phyloP scores from a whole-genome alignment of 2,888 invertebrate genomes.

The Amiota minor region DNA sequence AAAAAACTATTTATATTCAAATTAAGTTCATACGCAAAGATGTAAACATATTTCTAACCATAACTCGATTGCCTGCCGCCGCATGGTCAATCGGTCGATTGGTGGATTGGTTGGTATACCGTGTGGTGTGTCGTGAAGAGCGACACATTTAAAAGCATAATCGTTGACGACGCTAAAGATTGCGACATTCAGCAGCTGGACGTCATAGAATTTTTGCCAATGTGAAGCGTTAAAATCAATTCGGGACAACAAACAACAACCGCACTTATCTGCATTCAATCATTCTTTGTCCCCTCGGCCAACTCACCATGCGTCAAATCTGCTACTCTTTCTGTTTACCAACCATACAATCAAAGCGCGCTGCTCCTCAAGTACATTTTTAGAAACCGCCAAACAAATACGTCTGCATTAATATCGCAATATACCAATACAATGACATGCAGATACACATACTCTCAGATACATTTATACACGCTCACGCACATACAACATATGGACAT shows the following conservation, averaged over 20 bases:
- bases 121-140: too few species aligned
- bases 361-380: slow-evolving; percentile 16
- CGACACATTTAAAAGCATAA: background rate
- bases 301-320: background rate
- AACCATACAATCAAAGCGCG: too few species aligned
- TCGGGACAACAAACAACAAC: background rate
- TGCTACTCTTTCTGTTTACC: too few species aligned
- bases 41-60: too few species aligned
- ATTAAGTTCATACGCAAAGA: too few species aligned
- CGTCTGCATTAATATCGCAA: slow-evolving; percentile 24
- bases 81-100: too few species aligned
- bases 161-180: background rate
- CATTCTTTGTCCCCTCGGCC: background rate
- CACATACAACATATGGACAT: background rate
- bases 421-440: background rate
- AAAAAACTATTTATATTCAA: slow-evolving; percentile 7
- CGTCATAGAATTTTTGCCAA: slow-evolving; percentile 3
- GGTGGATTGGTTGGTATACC: too few species aligned
- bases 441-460: background rate
- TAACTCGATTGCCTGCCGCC: too few species aligned
- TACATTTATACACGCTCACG: slow-evolving; percentile 1
- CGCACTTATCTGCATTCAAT: slow-evolving; percentile 19
- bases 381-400: slow-evolving; percentile 14
- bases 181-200: slow-evolving; percentile 11
- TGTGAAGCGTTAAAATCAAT: background rate